Percentiles rank a stretch among this genome's conserved stretches.
These are phyloP conservation scores for Tenthredo mesomela DNA, from an alignment of 2,888 invertebrate species.

Conservation along the genomic window DNA sequence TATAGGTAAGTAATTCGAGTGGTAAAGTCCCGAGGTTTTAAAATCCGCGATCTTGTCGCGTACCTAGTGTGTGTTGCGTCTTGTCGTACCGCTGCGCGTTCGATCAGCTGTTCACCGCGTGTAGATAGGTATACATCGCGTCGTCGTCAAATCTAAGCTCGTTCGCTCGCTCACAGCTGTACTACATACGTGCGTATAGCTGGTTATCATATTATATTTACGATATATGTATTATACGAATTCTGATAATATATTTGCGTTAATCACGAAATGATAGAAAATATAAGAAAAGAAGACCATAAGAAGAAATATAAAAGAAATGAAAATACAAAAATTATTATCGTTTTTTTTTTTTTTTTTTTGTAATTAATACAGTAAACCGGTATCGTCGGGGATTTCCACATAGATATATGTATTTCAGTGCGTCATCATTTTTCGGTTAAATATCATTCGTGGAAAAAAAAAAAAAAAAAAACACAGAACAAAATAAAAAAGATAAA, in stretches of 20 bases:
- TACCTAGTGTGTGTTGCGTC: background rate
- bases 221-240: background rate
- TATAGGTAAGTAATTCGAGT: too few species aligned
- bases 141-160: background rate
- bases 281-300: too few species aligned
- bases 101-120: constrained; percentile 42
- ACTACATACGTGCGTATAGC: background rate
- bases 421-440: background rate
- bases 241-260: background rate
- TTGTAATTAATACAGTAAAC: background rate
- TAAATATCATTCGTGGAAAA: background rate
- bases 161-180: background rate
- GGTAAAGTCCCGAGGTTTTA: background rate
- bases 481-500: background rate
- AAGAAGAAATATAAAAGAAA: background rate
- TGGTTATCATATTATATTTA: background rate
- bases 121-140: background rate
- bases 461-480: too few species aligned
- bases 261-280: too few species aligned
- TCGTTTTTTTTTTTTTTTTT: background rate
- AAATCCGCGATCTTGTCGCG: background rate
- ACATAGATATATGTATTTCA: background rate
- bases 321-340: background rate
- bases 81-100: background rate
- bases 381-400: background rate